A percentile compares a stretch with the other conserved stretches of the same genome.
phyloP scores from a whole-genome alignment of 2,888 invertebrate genomes.

The Auanema freiburgensis region DNA sequence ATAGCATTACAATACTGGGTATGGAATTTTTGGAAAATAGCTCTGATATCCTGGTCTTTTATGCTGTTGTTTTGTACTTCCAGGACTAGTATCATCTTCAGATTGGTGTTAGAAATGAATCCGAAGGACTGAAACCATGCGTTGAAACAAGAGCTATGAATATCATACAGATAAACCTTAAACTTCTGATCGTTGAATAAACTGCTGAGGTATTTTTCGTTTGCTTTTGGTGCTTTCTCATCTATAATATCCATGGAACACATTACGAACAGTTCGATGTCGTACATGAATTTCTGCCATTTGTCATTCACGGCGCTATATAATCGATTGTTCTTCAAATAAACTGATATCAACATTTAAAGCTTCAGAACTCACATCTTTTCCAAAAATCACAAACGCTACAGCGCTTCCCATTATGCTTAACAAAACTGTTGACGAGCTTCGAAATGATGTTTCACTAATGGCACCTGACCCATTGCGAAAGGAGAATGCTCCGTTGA shows the following conservation, averaged over 20 bases:
- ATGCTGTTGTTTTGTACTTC: slow-evolving; percentile 41
- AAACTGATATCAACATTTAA: background rate
- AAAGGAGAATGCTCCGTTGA: background rate
- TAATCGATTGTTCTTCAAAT: slow-evolving; percentile 47
- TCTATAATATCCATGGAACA: slow-evolving; percentile 58
- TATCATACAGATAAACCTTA: slow-evolving; percentile 27
- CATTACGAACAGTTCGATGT: slow-evolving; percentile 52
- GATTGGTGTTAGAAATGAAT: slow-evolving; percentile 56
- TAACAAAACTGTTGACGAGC: background rate
- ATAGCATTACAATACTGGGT: slow-evolving; percentile 88
- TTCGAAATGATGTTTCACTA: too few species aligned
- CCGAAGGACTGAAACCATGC: slow-evolving; percentile 51
- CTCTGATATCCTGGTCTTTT: slow-evolving; percentile 59
- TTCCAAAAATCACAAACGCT: slow-evolving; percentile 41
- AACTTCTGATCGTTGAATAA: slow-evolving; percentile 49
- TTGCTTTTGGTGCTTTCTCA: slow-evolving; percentile 46
- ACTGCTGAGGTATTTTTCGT: slow-evolving; percentile 44
- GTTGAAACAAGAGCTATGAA: background rate
- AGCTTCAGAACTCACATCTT: slow-evolving; percentile 32
- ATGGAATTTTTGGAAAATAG: slow-evolving; percentile 86
- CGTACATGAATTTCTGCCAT: slow-evolving; percentile 33
- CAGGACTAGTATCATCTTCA: slow-evolving; percentile 54
- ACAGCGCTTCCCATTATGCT: slow-evolving; percentile 30
- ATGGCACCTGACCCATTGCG: slow-evolving; percentile 6
- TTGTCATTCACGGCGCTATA: slow-evolving; percentile 39